phyloP scores from a whole-genome alignment of 92 coral and sea anemone genomes.

The Chrysogorgia sp. region DNA sequence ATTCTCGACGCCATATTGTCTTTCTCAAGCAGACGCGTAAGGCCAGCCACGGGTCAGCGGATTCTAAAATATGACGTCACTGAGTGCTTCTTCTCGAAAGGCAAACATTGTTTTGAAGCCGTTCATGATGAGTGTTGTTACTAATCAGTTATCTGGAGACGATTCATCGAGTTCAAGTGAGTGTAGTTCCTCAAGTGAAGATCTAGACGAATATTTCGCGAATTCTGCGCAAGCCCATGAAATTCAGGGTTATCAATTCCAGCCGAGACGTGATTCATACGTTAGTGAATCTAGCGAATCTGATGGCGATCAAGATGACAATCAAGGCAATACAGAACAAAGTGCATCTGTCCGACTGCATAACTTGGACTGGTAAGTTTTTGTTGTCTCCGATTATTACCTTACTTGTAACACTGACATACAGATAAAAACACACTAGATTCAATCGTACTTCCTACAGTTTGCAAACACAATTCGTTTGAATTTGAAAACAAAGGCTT shows the following conservation, averaged over 20 bases:
- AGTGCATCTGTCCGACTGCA: neutral
- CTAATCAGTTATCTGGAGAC: neutral
- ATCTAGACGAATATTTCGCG: neutral
- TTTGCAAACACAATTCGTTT: too few species aligned
- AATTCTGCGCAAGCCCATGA: neutral
- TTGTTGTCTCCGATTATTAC: neutral
- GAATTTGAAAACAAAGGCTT: too few species aligned
- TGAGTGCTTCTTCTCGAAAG: neutral
- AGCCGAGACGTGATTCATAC: neutral
- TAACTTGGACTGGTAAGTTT: slow-evolving; percentile 4
- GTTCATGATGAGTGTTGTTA: neutral
- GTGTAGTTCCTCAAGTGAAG: neutral
- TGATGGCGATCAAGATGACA: neutral
- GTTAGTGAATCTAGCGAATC: neutral
- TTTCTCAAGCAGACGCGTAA: neutral
- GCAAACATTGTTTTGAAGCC: neutral
- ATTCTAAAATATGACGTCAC: neutral
- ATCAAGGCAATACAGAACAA: neutral
- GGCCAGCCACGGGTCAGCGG: neutral
- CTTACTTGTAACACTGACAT: neutral
- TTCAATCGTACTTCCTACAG: too few species aligned
- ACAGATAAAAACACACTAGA: too few species aligned
- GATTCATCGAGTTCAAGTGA: neutral
- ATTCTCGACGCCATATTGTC: slow-evolving; percentile 3
- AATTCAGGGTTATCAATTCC: neutral